phyloP scores from a whole-genome alignment of 2,888 invertebrate genomes.

The Galerucella nymphaeae region DNA sequence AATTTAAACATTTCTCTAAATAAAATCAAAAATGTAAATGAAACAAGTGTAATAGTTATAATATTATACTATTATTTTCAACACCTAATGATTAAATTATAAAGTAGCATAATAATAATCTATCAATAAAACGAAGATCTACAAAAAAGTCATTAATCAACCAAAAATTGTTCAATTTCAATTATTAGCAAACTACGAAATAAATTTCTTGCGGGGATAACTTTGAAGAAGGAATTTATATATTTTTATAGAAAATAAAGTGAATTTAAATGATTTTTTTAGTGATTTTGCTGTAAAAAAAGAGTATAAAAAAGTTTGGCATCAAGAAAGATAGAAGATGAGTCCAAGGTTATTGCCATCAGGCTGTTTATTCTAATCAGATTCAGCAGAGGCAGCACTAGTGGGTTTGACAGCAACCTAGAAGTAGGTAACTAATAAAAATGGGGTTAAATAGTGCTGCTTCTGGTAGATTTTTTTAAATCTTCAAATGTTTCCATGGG shows the following conservation, averaged over 20 bases:
- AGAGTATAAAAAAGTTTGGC: too few relatives aligned
- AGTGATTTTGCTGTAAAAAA: background rate
- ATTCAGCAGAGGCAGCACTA: too few relatives aligned
- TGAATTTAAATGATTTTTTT: background rate
- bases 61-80: constrained; percentile 17
- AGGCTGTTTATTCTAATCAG: too few relatives aligned
- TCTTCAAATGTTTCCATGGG: too few relatives aligned
- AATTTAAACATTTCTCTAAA: background rate
- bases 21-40: constrained; percentile 1
- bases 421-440: too few relatives aligned
- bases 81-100: constrained; percentile 28
- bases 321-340: too few relatives aligned
- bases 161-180: background rate
- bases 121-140: constrained; percentile 1
- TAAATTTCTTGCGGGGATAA: background rate
- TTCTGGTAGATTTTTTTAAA: too few relatives aligned
- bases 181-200: constrained; percentile 21
- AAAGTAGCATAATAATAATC: constrained; percentile 17
- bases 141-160: background rate
- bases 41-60: constrained; percentile 15
- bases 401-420: too few relatives aligned
- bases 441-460: too few relatives aligned
- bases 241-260: constrained; percentile 3
- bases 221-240: constrained; percentile 5
- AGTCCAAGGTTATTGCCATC: too few relatives aligned